Evolutionary conservation across 2,888 invertebrate genomes (phyloP).

Genomic region (Andrena chrysosceles): DNA sequence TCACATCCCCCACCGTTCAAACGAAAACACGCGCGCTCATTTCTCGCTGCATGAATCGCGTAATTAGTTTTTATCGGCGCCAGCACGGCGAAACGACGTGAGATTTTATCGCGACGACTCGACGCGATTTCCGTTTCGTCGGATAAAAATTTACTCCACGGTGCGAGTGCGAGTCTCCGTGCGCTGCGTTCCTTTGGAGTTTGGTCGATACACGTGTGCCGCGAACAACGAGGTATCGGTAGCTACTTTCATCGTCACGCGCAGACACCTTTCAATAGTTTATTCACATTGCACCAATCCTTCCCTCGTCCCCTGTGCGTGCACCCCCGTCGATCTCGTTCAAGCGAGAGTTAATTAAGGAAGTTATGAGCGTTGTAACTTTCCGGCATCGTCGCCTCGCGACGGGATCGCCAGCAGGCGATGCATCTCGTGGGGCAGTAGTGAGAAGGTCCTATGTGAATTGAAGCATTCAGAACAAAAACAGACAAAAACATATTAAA

Average conservation of each 20-base stretch:
- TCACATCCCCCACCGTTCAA: not conserved
- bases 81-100: conserved; percentile 8
- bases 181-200: not conserved
- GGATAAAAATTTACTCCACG: conserved; percentile 17
- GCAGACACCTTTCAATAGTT: not conserved
- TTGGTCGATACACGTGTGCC: not conserved
- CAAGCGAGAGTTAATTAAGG: conserved; percentile 31
- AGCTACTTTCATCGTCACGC: conserved; percentile 30
- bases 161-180: conserved; percentile 2
- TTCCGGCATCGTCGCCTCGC: not conserved
- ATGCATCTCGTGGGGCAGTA: conserved; percentile 6
- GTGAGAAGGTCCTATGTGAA: conserved; percentile 19
- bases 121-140: not conserved
- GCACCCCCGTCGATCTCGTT: conserved; percentile 22
- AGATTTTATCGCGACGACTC: conserved; percentile 12
- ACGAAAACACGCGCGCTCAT: not conserved
- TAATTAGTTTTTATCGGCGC: conserved; percentile 8
- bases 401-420: conserved; percentile 4
- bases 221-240: conserved; percentile 3
- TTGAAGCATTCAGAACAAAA: not conserved
- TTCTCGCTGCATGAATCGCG: conserved; percentile 5
- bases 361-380: conserved; percentile 27
- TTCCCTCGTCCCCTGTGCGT: not conserved
- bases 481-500: too few species aligned
- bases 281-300: not conserved